Percentiles rank a stretch among this genome's conserved stretches.
These are phyloP conservation scores for Myiopsitta monachus DNA, from an alignment of 2,113 vertebrate species.

Conservation along the genomic window DNA sequence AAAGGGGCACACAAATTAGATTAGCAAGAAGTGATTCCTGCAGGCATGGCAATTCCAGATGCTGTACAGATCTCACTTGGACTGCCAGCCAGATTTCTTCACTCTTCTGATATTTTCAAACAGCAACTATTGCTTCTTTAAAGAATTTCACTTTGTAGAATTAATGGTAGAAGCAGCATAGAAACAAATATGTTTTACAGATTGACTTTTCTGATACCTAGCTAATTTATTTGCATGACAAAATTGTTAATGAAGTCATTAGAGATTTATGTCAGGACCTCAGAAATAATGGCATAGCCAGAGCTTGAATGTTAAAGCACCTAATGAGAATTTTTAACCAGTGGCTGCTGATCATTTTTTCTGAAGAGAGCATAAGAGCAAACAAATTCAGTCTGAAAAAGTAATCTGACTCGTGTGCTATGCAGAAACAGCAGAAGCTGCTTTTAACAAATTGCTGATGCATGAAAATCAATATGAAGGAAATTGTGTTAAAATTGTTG, in stretches of 20 bases:
- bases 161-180: background rate
- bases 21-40: background rate
- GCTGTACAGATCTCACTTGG: rapidly evolving
- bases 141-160: background rate
- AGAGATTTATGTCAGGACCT: background rate
- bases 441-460: background rate
- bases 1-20: background rate
- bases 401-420: background rate
- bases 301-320: background rate
- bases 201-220: background rate
- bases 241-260: background rate
- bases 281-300: background rate
- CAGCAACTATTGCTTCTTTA: background rate
- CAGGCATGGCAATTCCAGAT: background rate
- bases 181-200: background rate
- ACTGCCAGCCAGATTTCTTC: background rate
- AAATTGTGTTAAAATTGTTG: background rate
- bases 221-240: background rate
- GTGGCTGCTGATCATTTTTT: background rate
- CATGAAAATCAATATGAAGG: background rate
- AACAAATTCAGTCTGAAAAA: background rate
- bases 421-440: background rate
- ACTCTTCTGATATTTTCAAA: background rate
- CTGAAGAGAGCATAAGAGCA: background rate
- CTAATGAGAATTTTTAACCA: background rate